Conservation (phyloP, 30 jellyfish, hydroid and myxozoan species). For the Cassiopea xamachana region DNA sequence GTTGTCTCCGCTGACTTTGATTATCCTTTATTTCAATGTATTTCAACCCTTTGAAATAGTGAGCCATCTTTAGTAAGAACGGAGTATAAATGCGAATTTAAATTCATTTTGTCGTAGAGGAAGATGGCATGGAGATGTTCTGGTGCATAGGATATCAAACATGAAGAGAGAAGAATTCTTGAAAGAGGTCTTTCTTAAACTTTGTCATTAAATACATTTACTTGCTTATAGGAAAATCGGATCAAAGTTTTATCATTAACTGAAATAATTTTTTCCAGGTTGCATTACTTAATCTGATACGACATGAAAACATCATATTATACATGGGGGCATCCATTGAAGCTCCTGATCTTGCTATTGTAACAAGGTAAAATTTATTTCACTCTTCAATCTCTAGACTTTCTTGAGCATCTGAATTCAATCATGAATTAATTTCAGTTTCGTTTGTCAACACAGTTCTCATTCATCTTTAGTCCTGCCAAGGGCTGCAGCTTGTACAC, state of each 20-base stretch:
- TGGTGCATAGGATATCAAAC: slow-evolving; percentile 53
- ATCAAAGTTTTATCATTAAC: too few species aligned
- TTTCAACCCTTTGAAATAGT: too few species aligned
- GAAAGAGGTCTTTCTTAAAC: slow-evolving; percentile 14
- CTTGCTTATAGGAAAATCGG: too few species aligned
- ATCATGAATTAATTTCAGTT: too few species aligned
- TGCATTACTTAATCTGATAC: slow-evolving; percentile 66
- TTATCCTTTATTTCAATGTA: too few species aligned
- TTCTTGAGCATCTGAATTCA: too few species aligned
- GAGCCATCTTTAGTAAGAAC: too few species aligned
- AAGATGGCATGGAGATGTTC: slow-evolving; percentile 91
- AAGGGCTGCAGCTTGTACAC: slow-evolving; percentile 80
- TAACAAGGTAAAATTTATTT: slow-evolving; percentile 60
- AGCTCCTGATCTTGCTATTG: slow-evolving; percentile 79
- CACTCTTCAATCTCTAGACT: too few species aligned
- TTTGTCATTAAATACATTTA: neutral
- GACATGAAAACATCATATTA: slow-evolving; percentile 82
- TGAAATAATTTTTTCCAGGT: slow-evolving; percentile 33
- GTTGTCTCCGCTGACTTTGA: too few species aligned
- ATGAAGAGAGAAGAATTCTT: slow-evolving; percentile 19
- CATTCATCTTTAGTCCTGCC: slow-evolving; percentile 48
- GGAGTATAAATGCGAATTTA: too few species aligned
- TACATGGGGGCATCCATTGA: slow-evolving; percentile 92
- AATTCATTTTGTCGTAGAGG: slow-evolving; percentile 49
- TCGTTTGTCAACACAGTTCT: too few species aligned